Conservation (phyloP, 2,113 vertebrate genomes). For the Sinosuthora webbiana region DNA sequence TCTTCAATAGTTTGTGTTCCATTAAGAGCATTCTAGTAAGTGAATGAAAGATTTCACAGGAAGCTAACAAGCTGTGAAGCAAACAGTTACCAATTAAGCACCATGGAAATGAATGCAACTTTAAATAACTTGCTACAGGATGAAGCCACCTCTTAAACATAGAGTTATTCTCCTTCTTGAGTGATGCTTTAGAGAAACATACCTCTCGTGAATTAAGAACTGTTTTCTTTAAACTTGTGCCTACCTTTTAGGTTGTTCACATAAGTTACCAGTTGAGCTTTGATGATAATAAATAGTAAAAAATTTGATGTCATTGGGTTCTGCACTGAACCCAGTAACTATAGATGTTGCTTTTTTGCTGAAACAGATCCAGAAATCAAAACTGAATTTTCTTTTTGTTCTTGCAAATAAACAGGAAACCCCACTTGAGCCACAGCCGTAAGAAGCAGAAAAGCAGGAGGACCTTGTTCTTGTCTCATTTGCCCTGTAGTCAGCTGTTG, state of each 20-base stretch:
- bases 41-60: not conserved
- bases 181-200: not conserved
- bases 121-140: not conserved
- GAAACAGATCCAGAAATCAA: not conserved
- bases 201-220: not conserved
- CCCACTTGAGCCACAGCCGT: not conserved
- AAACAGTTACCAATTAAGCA: not conserved
- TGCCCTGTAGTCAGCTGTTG: not conserved
- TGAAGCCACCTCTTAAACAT: not conserved
- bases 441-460: not conserved
- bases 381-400: not conserved
- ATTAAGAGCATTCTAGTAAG: not conserved
- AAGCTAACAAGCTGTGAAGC: not conserved
- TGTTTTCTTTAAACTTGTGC: not conserved
- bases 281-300: not conserved
- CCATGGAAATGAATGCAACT: not conserved
- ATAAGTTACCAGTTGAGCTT: not conserved
- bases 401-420: not conserved
- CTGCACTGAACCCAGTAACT: not conserved
- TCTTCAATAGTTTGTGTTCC: not conserved
- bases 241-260: not conserved
- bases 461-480: not conserved
- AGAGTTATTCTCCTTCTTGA: not conserved
- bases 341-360: not conserved
- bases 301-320: not conserved